These are phyloP conservation scores for Philantomba maxwellii DNA, from an alignment of 2,113 vertebrate genomes.

Conservation along the genomic window DNA sequence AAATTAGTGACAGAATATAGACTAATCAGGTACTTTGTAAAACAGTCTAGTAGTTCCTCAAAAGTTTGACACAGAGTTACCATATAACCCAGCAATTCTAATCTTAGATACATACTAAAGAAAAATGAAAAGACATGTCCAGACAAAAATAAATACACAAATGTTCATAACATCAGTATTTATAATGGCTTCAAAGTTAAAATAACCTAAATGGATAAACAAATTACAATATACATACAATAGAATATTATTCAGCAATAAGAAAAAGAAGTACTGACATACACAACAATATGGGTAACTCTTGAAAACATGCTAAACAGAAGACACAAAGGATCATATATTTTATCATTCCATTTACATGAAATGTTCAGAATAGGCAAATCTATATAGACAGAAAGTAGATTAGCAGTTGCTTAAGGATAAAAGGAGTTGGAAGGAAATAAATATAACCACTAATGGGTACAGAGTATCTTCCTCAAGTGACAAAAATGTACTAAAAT, in stretches of 20 bases:
- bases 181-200: slow-evolving; percentile 8
- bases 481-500: background rate
- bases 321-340: background rate
- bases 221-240: background rate
- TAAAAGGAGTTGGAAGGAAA: background rate
- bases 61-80: background rate
- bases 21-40: background rate
- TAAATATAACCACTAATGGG: background rate
- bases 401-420: background rate
- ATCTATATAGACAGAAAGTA: background rate
- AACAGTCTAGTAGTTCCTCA: background rate
- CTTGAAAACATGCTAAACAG: background rate
- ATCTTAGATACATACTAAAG: background rate
- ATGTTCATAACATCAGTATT: background rate
- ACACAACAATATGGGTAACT: background rate
- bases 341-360: background rate
- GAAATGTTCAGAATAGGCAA: background rate
- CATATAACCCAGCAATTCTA: background rate
- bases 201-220: background rate
- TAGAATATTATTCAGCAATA: background rate
- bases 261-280: background rate
- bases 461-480: background rate
- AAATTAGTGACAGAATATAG: background rate
- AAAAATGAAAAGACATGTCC: slow-evolving; percentile 22
- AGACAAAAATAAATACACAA: background rate